Percentiles rank a stretch among this genome's conserved stretches.
phyloP scores from a whole-genome alignment of 2,888 invertebrate genomes.

The Dione juno region DNA sequence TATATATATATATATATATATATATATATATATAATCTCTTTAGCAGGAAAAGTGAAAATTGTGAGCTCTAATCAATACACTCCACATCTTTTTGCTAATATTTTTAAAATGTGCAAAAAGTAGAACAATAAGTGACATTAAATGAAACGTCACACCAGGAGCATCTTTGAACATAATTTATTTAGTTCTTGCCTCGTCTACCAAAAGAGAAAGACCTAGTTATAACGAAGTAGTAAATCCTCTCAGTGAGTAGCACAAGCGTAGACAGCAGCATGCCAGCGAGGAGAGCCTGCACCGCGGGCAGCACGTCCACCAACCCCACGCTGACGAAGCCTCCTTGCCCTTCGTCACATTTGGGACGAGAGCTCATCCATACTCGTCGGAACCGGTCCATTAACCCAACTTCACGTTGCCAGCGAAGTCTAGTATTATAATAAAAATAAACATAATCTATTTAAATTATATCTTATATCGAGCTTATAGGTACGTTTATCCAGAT shows the following conservation, averaged over 20 bases:
- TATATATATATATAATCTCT: too few relatives aligned
- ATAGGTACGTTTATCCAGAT: too few relatives aligned
- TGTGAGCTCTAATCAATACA: too few relatives aligned
- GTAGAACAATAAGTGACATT: background rate
- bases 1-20: too few relatives aligned
- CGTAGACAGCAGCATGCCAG: constrained; percentile 51
- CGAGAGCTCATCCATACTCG: constrained; percentile 82
- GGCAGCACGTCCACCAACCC: constrained; percentile 81
- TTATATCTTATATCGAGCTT: too few relatives aligned
- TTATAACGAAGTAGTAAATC: background rate
- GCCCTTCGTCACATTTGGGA: constrained; percentile 78
- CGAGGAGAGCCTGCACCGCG: constrained; percentile 68
- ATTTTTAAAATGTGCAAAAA: background rate
- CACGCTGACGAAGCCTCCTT: constrained; percentile 81
- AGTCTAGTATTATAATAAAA: constrained; percentile 61
- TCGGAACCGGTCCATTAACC: constrained; percentile 77
- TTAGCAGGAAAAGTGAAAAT: too few relatives aligned
- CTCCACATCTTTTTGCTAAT: too few relatives aligned
- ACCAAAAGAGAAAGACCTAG: background rate
- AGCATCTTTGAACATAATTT: background rate
- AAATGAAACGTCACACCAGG: background rate
- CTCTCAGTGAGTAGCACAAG: constrained; percentile 7
- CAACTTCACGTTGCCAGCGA: constrained; percentile 85
- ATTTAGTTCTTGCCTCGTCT: background rate
- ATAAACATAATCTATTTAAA: too few relatives aligned